phyloP scores from a whole-genome alignment of 2,797 vertebrate species.

The Apogon hyalosoma region DNA sequence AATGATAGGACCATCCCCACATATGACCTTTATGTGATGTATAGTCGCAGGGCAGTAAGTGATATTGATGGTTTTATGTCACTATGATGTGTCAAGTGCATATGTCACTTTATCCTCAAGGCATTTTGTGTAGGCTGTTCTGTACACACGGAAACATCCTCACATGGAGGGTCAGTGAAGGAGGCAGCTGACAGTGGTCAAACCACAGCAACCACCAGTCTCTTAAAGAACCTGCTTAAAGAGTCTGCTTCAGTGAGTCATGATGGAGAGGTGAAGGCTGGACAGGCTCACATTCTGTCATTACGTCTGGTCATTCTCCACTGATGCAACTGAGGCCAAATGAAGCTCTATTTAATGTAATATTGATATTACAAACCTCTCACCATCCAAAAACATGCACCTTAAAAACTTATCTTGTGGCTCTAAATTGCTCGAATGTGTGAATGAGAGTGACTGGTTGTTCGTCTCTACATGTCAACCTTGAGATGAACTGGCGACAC shows the following conservation, averaged over 20 bases:
- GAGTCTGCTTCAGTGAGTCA: conserved; percentile 49
- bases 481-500: too few species aligned
- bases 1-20: conserved; percentile 48
- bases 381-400: too few species aligned
- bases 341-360: conserved; percentile 32
- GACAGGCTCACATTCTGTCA: conserved; percentile 8
- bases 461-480: too few species aligned
- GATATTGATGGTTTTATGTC: conserved; percentile 64
- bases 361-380: too few species aligned
- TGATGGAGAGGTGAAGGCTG: conserved; percentile 34
- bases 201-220: conserved; percentile 29
- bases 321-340: conserved; percentile 11
- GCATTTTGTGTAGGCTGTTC: conserved; percentile 26
- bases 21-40: conserved; percentile 70
- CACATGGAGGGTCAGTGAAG: conserved; percentile 35
- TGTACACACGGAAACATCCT: conserved; percentile 26
- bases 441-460: too few species aligned
- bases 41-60: conserved; percentile 57
- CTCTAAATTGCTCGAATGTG: too few species aligned
- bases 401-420: too few species aligned
- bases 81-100: conserved; percentile 47
- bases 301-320: conserved; percentile 31
- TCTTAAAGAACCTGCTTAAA: conserved; percentile 55
- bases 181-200: conserved; percentile 31
- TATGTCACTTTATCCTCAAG: conserved; percentile 47